These are phyloP conservation scores for Helarctos malayanus DNA, from an alignment of 2,797 vertebrate genomes.

Conservation along the genomic window DNA sequence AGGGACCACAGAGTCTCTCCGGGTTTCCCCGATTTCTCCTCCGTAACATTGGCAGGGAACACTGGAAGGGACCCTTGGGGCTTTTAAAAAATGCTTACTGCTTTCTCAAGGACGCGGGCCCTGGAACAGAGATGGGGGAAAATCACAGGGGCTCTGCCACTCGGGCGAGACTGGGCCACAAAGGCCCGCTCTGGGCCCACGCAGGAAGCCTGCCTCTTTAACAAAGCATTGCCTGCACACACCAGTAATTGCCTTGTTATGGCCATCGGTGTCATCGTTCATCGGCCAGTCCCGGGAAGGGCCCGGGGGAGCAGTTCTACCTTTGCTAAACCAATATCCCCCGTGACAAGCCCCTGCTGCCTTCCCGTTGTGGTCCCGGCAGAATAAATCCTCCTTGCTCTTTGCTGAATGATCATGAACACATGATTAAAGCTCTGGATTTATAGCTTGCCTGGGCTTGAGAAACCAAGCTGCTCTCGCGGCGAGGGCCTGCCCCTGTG, in stretches of 20 bases:
- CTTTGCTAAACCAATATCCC: constrained; percentile 89
- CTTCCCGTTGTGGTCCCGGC: constrained; percentile 93
- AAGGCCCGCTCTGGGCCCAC: constrained; percentile 60
- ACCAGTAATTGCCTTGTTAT: constrained; percentile 90
- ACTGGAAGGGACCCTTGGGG: constrained; percentile 63
- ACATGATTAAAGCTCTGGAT: constrained; percentile 94
- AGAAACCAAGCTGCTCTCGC: constrained; percentile 85
- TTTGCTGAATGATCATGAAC: constrained; percentile 93
- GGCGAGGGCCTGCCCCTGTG: constrained; percentile 90
- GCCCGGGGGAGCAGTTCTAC: constrained; percentile 88
- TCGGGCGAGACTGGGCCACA: constrained; percentile 51
- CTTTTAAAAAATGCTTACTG: constrained; percentile 74
- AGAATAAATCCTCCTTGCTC: constrained; percentile 96
- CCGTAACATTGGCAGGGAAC: constrained; percentile 72
- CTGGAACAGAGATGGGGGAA: not conserved
- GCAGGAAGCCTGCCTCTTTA: constrained; percentile 83
- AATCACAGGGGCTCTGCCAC: accelerated
- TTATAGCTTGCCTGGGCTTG: constrained; percentile 91
- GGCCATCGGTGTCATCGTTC: constrained; percentile 88
- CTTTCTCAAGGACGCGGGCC: constrained; percentile 66
- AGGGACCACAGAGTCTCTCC: not conserved
- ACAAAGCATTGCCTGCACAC: constrained; percentile 85
- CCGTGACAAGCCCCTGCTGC: constrained; percentile 88
- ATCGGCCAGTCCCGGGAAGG: constrained; percentile 83
- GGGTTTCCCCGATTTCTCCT: constrained; percentile 22